A percentile compares a stretch with the other conserved stretches of the same genome.
Evolutionary conservation across 2,888 invertebrate species (phyloP).

Genomic region (Brachypalpus laphriformis): DNA sequence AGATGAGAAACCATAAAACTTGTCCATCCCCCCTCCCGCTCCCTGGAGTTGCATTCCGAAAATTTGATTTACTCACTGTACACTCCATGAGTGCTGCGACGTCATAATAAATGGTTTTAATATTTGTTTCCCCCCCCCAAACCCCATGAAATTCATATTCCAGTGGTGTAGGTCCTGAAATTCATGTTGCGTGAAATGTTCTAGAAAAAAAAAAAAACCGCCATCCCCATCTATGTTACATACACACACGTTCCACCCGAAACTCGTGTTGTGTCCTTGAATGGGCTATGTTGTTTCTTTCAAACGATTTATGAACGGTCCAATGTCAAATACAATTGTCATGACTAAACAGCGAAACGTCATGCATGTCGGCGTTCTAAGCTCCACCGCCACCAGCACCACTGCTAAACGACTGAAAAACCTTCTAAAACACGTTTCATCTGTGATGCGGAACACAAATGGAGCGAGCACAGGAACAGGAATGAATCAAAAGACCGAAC

Average conservation of each 20-base stretch:
- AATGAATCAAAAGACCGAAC: constrained; percentile 57
- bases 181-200: constrained; percentile 62
- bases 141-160: constrained; percentile 49
- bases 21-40: not conserved
- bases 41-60: constrained; percentile 36
- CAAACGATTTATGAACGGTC: constrained; percentile 66
- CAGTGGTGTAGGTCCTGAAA: constrained; percentile 29
- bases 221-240: not conserved
- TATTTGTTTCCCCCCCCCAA: constrained; percentile 23
- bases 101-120: constrained; percentile 71
- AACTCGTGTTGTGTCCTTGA: constrained; percentile 49
- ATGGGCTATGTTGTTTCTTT: constrained; percentile 47
- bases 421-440: constrained; percentile 63
- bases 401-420: constrained; percentile 40
- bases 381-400: not conserved
- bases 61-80: constrained; percentile 64
- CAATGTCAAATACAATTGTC: constrained; percentile 71
- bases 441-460: constrained; percentile 61
- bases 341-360: constrained; percentile 46
- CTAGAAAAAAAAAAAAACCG: not conserved
- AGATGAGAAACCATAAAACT: constrained; percentile 47
- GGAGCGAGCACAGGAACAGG: constrained; percentile 47
- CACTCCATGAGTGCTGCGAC: constrained; percentile 46
- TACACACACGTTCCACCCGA: not conserved
- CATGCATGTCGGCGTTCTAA: constrained; percentile 45